Conservation (phyloP, 23 tunicate species). For the Ascidia mentula region DNA sequence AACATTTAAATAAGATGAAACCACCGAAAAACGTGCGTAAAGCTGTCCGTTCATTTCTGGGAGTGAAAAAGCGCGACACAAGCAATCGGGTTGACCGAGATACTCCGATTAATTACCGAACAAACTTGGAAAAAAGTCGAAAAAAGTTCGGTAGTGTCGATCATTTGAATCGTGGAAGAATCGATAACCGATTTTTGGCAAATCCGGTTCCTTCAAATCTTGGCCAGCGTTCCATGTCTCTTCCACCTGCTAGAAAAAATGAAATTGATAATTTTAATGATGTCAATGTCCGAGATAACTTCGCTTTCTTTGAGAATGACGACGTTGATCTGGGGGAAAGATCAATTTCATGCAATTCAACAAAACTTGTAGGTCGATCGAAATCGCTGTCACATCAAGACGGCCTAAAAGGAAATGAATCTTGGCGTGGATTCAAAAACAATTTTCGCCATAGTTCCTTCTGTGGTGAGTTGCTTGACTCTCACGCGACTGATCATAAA, state of each 20-base stretch:
- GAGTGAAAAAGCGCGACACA: conserved; percentile 27
- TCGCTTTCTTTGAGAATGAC: neutral
- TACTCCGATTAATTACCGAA: neutral
- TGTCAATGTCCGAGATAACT: neutral
- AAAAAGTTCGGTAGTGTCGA: conserved; percentile 18
- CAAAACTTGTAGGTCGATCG: neutral
- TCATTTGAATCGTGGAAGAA: neutral
- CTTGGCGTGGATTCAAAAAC: neutral
- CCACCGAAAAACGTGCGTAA: conserved; percentile 18
- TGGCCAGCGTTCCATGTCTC: conserved; percentile 13
- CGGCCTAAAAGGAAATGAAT: neutral
- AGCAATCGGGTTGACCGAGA: conserved; percentile 2
- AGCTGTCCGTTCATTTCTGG: conserved; percentile 34
- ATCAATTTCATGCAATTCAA: neutral
- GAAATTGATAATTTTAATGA: conserved; percentile 8
- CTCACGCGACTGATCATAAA: too few species aligned
- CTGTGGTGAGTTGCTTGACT: conserved; percentile 9
- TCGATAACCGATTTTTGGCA: neutral
- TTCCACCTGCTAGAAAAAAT: conserved; percentile 13
- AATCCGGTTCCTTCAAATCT: neutral
- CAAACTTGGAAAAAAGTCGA: conserved; percentile 14
- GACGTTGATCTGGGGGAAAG: conserved; percentile 1
- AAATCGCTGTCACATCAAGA: neutral
- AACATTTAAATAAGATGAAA: neutral
- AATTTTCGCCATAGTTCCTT: conserved; percentile 12